phyloP scores from a whole-genome alignment of 2,113 vertebrate species.

The Rostratula benghalensis region DNA sequence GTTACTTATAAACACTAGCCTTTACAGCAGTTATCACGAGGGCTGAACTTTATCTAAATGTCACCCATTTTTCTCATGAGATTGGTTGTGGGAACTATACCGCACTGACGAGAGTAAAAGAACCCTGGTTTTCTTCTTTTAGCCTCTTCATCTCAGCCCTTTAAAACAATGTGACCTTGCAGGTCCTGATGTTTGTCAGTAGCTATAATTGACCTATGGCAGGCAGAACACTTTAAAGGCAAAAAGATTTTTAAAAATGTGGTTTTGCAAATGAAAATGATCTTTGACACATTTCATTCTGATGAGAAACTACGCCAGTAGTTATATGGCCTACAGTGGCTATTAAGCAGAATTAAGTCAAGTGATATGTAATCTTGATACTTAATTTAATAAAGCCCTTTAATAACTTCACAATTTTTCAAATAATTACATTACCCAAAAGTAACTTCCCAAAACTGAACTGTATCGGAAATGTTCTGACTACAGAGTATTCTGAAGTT shows the following conservation, averaged over 20 bases:
- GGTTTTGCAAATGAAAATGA: neutral
- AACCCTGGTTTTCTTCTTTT: neutral
- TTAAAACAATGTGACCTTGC: neutral
- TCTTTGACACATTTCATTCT: neutral
- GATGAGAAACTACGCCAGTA: neutral
- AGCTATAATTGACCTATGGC: neutral
- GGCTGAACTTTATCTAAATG: neutral
- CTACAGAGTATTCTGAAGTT: neutral
- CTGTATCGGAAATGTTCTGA: neutral
- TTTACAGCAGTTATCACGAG: neutral
- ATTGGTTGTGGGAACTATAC: neutral
- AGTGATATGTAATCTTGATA: neutral
- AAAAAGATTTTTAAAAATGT: neutral
- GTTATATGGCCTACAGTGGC: neutral
- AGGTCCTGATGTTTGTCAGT: neutral
- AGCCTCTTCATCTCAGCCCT: neutral
- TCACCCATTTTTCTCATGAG: neutral
- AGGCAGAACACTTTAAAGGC: neutral
- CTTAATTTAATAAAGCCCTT: neutral
- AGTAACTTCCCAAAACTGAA: neutral
- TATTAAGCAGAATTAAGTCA: neutral
- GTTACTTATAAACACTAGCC: conserved; percentile 13
- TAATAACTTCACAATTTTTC: neutral
- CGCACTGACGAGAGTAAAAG: neutral
- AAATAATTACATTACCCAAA: neutral